A percentile compares a stretch with the other conserved stretches of the same genome.
These are phyloP conservation scores for Pseudopodoces humilis DNA, from an alignment of 2,113 vertebrate species.

Conservation along the genomic window DNA sequence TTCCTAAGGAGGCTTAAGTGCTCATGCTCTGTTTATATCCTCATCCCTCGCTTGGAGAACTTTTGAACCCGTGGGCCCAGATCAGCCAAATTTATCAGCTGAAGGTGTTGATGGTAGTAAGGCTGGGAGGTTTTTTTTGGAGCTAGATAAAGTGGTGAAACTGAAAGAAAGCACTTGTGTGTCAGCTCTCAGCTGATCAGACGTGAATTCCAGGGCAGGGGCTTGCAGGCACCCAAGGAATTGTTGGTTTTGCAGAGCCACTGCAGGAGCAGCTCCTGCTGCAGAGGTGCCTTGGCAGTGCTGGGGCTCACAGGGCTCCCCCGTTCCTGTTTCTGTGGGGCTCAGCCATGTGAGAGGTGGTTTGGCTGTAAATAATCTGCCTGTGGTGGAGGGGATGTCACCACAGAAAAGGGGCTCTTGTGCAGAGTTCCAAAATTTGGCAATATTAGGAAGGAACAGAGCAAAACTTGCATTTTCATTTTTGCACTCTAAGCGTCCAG, in stretches of 20 bases:
- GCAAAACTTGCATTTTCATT: background rate
- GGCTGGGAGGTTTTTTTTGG: background rate
- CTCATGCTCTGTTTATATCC: conserved; percentile 51
- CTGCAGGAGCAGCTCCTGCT: background rate
- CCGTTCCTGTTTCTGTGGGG: background rate
- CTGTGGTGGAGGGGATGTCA: no score
- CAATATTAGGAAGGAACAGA: background rate
- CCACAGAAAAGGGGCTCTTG: background rate
- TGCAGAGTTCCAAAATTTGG: background rate
- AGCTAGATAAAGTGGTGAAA: background rate
- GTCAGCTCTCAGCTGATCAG: background rate
- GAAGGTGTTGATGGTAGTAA: background rate
- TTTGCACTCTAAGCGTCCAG: background rate
- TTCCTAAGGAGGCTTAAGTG: conserved; percentile 56
- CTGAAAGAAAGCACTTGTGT: background rate
- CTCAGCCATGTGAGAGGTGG: rapidly evolving
- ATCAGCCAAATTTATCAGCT: background rate
- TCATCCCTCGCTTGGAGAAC: conserved; percentile 6
- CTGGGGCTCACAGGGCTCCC: background rate
- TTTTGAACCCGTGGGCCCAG: conserved; percentile 28
- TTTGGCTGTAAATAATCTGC: background rate
- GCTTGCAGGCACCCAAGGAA: background rate
- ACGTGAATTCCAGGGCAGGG: rapidly evolving
- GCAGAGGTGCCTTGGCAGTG: background rate
- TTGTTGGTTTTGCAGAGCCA: background rate